phyloP scores from a whole-genome alignment of 1,140 invertebrate species.

The Oreohelix idahoensis region DNA sequence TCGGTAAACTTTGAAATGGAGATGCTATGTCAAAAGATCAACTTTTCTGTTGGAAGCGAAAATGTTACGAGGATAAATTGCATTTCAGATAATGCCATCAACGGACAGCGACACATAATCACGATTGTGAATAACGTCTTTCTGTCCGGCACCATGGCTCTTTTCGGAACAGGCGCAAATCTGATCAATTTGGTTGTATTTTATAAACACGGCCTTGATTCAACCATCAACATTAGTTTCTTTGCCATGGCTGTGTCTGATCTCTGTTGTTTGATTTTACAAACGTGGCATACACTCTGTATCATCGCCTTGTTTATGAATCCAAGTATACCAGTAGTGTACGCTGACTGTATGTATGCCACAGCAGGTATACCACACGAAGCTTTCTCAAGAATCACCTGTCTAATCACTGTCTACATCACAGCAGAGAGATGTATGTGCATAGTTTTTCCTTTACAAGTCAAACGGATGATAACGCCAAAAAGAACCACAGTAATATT shows the following conservation, averaged over 20 bases:
- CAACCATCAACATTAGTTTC: no score
- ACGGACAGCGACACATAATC: no score
- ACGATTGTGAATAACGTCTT: neutral
- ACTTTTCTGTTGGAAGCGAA: no score
- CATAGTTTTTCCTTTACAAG: neutral
- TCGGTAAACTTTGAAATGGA: no score
- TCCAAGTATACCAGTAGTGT: neutral
- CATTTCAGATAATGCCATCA: no score
- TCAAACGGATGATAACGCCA: conserved; percentile 1
- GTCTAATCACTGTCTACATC: no score
- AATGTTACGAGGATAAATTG: no score
- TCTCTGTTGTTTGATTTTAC: neutral
- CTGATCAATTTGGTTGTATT: neutral
- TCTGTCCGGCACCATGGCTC: neutral
- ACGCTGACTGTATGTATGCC: neutral
- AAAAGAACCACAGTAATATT: neutral
- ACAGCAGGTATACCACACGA: neutral
- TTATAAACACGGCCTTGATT: neutral
- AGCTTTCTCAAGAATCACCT: neutral
- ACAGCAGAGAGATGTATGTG: no score
- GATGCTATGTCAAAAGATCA: no score
- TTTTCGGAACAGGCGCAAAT: neutral
- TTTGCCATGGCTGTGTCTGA: neutral
- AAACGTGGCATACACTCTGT: neutral
- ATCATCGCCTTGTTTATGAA: neutral